Conservation (phyloP, 2,113 vertebrate genomes). For the Hymenochirus boettgeri region DNA sequence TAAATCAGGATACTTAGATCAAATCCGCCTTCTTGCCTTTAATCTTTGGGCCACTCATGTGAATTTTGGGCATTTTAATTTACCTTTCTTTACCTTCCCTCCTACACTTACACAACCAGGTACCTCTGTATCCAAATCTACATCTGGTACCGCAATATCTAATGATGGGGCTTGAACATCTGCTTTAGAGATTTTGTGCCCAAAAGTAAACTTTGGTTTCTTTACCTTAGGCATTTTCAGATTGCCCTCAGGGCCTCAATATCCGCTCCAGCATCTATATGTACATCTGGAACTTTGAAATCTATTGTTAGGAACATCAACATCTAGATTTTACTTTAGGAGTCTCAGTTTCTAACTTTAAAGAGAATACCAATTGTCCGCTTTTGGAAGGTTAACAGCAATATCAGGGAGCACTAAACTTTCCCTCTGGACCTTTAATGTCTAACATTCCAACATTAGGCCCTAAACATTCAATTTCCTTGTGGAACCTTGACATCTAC, state of each 20-base stretch:
- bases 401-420: too few relatives aligned
- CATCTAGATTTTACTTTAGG: too few relatives aligned
- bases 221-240: constrained; percentile 66
- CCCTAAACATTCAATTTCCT: too few relatives aligned
- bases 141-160: constrained; percentile 56
- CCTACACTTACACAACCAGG: constrained; percentile 62
- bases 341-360: too few relatives aligned
- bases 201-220: constrained; percentile 67
- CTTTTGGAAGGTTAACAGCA: too few relatives aligned
- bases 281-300: constrained; percentile 48
- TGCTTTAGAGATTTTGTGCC: constrained; percentile 62
- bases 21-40: constrained; percentile 71
- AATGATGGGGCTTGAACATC: constrained; percentile 51
- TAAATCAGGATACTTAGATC: constrained; percentile 56
- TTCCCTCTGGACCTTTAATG: constrained; percentile 32
- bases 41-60: constrained; percentile 72
- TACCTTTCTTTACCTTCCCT: constrained; percentile 78
- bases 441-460: constrained; percentile 38
- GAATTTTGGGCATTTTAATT: constrained; percentile 84
- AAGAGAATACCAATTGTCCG: too few relatives aligned
- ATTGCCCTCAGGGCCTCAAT: constrained; percentile 28
- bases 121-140: constrained; percentile 62
- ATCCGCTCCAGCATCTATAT: constrained; percentile 45
- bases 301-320: background rate
- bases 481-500: too few relatives aligned